phyloP scores from a whole-genome alignment of 2,888 invertebrate genomes.

The Patella ulyssiponensis region DNA sequence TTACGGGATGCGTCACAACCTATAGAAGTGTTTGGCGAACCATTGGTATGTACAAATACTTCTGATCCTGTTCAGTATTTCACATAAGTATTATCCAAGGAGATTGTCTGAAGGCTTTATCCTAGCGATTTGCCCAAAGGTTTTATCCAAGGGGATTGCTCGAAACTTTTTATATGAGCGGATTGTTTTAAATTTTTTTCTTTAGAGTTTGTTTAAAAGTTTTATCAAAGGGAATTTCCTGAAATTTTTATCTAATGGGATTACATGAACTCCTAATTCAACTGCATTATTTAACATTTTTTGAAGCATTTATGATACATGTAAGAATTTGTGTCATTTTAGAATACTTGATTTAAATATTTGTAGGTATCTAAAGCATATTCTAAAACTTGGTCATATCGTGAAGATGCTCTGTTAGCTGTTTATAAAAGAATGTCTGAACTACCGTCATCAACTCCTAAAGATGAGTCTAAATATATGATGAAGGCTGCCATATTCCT shows the following conservation, averaged over 20 bases:
- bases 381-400: slow-evolving; percentile 70
- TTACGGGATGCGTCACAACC: slow-evolving; percentile 84
- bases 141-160: no score
- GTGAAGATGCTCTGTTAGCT: slow-evolving; percentile 69
- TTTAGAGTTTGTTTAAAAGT: no score
- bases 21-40: slow-evolving; percentile 91
- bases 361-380: slow-evolving; percentile 70
- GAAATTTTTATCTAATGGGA: no score
- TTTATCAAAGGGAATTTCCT: no score
- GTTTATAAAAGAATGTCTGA: slow-evolving; percentile 67
- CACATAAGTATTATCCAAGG: no score
- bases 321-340: not conserved
- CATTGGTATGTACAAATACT: slow-evolving; percentile 78
- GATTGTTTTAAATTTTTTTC: no score
- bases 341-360: not conserved
- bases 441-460: slow-evolving; percentile 47
- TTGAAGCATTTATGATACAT: not conserved
- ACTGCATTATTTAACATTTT: not conserved
- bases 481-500: slow-evolving; percentile 68
- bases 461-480: slow-evolving; percentile 65
- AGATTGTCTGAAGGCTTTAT: no score
- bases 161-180: no score
- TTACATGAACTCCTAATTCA: no score
- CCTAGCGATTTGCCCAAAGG: no score
- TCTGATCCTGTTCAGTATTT: not conserved